Evolutionary conservation across 2,113 vertebrate genomes (phyloP).

Genomic region (Myocastor coypus): DNA sequence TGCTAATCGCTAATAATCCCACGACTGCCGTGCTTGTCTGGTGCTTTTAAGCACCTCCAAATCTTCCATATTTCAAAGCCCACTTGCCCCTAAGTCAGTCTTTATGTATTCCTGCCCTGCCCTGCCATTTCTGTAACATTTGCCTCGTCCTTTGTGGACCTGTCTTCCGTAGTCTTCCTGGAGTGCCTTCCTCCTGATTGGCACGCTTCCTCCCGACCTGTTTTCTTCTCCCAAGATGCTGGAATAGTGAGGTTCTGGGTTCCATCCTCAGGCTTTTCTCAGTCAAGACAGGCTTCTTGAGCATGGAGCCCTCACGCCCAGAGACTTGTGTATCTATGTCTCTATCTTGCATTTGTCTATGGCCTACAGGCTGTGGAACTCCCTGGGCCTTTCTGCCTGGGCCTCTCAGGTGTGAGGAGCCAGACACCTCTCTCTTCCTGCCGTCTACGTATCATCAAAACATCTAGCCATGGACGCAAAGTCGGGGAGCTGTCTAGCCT

Average conservation of each 20-base stretch:
- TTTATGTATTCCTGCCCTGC: background rate
- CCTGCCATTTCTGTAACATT: slow-evolving; percentile 6
- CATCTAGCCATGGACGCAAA: accelerated
- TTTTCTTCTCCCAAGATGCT: background rate
- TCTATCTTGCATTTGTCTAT: background rate
- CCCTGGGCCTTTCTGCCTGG: accelerated
- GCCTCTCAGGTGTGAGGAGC: background rate
- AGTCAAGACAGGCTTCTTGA: background rate
- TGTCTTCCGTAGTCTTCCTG: background rate
- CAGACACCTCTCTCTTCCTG: background rate
- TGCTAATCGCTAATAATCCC: background rate
- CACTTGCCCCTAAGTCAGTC: background rate
- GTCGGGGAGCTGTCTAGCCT: background rate
- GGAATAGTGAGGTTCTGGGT: background rate
- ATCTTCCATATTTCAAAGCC: background rate
- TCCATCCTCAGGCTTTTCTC: background rate
- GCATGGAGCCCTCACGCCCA: background rate
- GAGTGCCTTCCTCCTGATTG: background rate
- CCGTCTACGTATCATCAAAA: no score
- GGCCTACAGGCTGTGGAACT: background rate
- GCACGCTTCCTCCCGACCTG: background rate
- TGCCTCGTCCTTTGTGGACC: background rate
- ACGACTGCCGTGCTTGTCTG: background rate
- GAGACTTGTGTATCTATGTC: background rate
- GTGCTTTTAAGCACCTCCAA: slow-evolving; percentile 10